Evolutionary conservation across 2,797 vertebrate genomes (phyloP), one percentile per base, ranked within the genome.

Genomic region (Melanotaenia nigrans): DNA sequence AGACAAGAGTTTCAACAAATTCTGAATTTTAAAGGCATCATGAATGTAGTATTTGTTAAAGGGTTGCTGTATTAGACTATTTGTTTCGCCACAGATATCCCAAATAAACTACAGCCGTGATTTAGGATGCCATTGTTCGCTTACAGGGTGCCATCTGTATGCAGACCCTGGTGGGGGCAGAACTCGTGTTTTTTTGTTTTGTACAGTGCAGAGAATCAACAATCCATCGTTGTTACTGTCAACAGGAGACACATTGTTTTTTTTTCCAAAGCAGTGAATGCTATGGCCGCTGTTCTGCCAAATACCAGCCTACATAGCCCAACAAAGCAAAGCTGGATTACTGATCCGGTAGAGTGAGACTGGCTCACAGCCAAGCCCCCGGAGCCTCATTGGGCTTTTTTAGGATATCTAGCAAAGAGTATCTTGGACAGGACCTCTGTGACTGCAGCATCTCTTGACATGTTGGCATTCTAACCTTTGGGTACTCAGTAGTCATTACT

Each of bases 171-270:
- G 56, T 38, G 55, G 56, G 60, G 65, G 51, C 57, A 30, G 61
- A 79, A 20, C 69, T 62, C 54, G 35, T n/a, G 28, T 14, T 64
- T 13, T 49, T 61, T 38, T 71, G 40, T 68, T 82, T 68, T 62
- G 65, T 58, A 30, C 55, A 45, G 38, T 11, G 25, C 16, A 66
- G 40, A 65, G 24, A 78, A 36, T 73, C 30, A 85, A 83, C 79
- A 82, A 64, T 42, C 9, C 16, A 51, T 47, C 71, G 25, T 82
- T 89, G 78, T 78, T 61, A 35, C 65, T n/a, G 42, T 49, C 25
- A 67, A 91, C 81, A 87, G 53, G 33, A 68, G 63, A 66, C 22
- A 76, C 78, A 73, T 87, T 92, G 86, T 42, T 14, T 42, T 42
- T 91, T 61, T 38, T 63, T 33, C 36, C 49, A 69, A 63, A 81